Evolutionary conservation across 2,113 vertebrate genomes (phyloP).

Genomic region (Mus musculus): GRCm39 chr12:21889001-21889500

Average conservation of each 20-base stretch:
- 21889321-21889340: neutral
- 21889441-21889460: too few species aligned
- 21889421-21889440: too few species aligned
- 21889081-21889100: fast-evolving
- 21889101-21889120: too few species aligned
- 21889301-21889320: neutral
- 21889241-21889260: neutral
- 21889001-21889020: too few species aligned
- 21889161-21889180: neutral
- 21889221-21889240: neutral
- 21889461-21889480: too few species aligned
- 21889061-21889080: neutral
- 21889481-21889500: too few species aligned
- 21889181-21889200: neutral
- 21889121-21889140: neutral
- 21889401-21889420: too few species aligned
- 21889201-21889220: neutral
- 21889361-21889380: too few species aligned
- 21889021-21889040: fast-evolving
- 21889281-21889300: neutral
- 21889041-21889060: fast-evolving
- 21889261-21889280: neutral
- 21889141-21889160: neutral
- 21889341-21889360: neutral
- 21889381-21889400: too few species aligned